These are phyloP conservation scores for Torymus texanus DNA, from an alignment of 2,888 invertebrate species.

Conservation along the genomic window DNA sequence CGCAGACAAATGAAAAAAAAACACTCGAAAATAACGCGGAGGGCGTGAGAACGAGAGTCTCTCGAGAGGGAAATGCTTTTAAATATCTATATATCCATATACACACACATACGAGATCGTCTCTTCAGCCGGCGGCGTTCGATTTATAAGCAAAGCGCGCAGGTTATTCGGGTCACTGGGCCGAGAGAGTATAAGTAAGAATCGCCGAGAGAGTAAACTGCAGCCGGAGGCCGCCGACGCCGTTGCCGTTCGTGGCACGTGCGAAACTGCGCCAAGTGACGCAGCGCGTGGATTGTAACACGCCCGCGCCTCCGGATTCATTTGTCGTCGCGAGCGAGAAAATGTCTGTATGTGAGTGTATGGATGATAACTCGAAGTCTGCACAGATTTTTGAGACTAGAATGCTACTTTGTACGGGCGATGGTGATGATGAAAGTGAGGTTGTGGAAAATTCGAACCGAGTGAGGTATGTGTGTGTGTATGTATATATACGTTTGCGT, in stretches of 20 bases:
- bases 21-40: constrained; percentile 16
- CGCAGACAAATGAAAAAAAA: background rate
- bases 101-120: no score
- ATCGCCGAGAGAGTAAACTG: no score
- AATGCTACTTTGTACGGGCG: no score
- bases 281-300: constrained; percentile 10
- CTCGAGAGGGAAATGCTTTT: constrained; percentile 18
- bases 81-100: no score
- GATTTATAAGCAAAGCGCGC: constrained; percentile 52
- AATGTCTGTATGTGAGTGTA: no score
- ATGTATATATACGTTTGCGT: no score
- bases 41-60: constrained; percentile 36
- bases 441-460: no score
- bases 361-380: no score
- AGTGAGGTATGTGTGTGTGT: no score
- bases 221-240: background rate
- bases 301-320: constrained; percentile 35
- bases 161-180: constrained; percentile 73
- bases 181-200: constrained; percentile 55
- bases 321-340: no score
- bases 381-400: no score
- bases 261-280: constrained; percentile 10
- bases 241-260: background rate
- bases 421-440: no score
- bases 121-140: constrained; percentile 35